These are phyloP conservation scores for Peucedramus taeniatus DNA, from an alignment of 2,113 vertebrate species.

Conservation along the genomic window DNA sequence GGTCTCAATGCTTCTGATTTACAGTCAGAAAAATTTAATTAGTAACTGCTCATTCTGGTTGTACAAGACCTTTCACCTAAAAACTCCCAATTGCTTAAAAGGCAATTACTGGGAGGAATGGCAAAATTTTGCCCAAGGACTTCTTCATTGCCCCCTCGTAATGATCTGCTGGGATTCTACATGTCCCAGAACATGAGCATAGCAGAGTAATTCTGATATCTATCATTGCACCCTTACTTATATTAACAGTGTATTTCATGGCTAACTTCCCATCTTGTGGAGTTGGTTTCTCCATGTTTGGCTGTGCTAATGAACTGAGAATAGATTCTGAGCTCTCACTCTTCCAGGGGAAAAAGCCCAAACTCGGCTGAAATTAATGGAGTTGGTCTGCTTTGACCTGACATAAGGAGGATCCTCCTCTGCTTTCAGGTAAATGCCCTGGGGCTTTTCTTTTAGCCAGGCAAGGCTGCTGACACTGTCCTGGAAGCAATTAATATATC, in stretches of 20 bases:
- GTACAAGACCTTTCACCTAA: constrained; percentile 22
- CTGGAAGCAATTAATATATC: constrained; percentile 28
- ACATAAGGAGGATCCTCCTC: background rate
- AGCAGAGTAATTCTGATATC: background rate
- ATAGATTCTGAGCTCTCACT: background rate
- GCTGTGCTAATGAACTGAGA: background rate
- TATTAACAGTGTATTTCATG: constrained; percentile 14
- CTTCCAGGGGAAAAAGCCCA: background rate
- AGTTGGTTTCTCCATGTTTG: background rate
- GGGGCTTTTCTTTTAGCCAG: background rate
- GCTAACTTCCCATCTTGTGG: background rate
- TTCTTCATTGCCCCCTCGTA: constrained; percentile 5
- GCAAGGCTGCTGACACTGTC: background rate
- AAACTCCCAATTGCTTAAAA: background rate
- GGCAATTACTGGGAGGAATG: background rate
- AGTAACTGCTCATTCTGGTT: background rate
- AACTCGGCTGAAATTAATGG: background rate
- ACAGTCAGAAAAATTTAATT: background rate
- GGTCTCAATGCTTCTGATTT: background rate
- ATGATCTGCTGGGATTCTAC: background rate
- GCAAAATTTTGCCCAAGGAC: background rate
- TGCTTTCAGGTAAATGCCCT: background rate
- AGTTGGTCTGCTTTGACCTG: background rate
- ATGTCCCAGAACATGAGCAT: background rate
- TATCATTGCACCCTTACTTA: background rate